phyloP scores from a whole-genome alignment of 2,113 vertebrate genomes.

The Pituophis catenifer region DNA sequence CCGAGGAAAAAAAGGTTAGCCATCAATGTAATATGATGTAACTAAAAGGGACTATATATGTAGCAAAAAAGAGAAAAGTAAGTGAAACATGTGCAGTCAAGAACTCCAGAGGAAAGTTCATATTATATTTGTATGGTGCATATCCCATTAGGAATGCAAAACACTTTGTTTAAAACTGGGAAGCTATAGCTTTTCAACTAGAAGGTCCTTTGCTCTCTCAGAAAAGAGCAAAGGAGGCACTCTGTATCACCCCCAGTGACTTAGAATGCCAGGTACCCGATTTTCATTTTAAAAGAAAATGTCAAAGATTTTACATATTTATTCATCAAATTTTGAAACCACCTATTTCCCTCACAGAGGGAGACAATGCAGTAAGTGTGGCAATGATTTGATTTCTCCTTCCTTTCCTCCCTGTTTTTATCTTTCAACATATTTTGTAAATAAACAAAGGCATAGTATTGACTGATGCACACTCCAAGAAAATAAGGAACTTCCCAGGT shows the following conservation, averaged over 20 bases:
- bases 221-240: background rate
- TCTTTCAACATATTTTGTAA: background rate
- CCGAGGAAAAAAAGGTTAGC: too few relatives aligned
- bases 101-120: background rate
- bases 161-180: background rate
- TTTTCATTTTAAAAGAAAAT: background rate
- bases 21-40: background rate
- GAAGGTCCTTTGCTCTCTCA: background rate
- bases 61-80: background rate
- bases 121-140: background rate
- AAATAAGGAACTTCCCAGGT: background rate
- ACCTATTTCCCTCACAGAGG: too few relatives aligned
- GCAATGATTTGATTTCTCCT: background rate
- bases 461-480: background rate
- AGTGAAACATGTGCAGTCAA: background rate
- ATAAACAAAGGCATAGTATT: background rate
- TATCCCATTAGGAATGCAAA: background rate
- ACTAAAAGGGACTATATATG: background rate
- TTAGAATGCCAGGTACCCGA: background rate
- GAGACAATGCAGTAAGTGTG: background rate
- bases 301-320: background rate
- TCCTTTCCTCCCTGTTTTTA: background rate
- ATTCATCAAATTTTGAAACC: too few relatives aligned
- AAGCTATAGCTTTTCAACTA: background rate
- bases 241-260: background rate